phyloP scores from a whole-genome alignment of 1,140 invertebrate species.

The Liolophura sinensis region DNA sequence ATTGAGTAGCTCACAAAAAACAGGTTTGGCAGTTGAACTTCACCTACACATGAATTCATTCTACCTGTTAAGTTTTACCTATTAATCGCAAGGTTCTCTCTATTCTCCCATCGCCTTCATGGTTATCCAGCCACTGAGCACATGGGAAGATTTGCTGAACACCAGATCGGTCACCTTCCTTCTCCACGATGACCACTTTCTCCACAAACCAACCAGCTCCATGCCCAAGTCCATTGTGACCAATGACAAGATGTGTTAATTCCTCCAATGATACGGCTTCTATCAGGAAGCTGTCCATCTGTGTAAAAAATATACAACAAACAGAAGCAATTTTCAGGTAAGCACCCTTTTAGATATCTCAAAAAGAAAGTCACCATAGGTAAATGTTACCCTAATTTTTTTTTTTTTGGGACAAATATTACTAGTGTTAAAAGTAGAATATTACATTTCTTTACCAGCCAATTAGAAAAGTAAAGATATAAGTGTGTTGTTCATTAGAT shows the following conservation, averaged over 20 bases:
- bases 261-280: slow-evolving; percentile 42
- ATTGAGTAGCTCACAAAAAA: no score
- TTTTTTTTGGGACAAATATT: no score
- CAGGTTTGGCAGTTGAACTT: no score
- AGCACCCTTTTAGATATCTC: no score
- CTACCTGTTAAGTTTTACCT: slow-evolving; percentile 14
- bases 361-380: no score
- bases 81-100: slow-evolving; percentile 30
- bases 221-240: slow-evolving; percentile 42
- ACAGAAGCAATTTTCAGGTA: background rate
- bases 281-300: slow-evolving; percentile 41
- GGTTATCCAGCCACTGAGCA: slow-evolving; percentile 39
- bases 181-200: slow-evolving; percentile 34
- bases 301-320: slow-evolving; percentile 7
- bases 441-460: no score
- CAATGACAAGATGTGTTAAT: slow-evolving; percentile 33
- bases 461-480: no score
- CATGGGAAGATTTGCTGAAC: slow-evolving; percentile 38
- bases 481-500: no score
- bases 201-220: slow-evolving; percentile 48
- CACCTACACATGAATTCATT: background rate
- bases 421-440: no score
- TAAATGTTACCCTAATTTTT: no score
- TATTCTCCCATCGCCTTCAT: slow-evolving; percentile 41
- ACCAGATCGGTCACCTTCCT: slow-evolving; percentile 8